Evolutionary conservation across 2,113 vertebrate species (phyloP).

Genomic region (Microcebus griseorufus): DNA sequence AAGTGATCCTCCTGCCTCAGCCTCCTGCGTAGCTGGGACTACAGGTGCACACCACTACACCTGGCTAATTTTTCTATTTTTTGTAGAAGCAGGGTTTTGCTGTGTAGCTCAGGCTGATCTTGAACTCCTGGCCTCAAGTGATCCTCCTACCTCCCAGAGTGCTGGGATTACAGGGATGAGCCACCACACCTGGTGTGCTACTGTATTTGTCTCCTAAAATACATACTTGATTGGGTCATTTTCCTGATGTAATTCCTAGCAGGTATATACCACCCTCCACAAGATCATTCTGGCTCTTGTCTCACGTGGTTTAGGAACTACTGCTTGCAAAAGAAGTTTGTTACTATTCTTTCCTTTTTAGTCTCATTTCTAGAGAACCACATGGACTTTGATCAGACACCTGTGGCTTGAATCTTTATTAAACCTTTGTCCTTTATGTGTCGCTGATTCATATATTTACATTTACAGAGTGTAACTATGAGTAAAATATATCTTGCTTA

Average conservation of each 20-base stretch:
- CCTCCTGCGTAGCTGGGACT: too few species aligned
- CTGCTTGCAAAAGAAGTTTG: background rate
- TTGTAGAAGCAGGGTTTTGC: too few species aligned
- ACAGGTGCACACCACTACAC: too few species aligned
- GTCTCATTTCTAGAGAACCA: background rate
- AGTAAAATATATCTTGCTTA: background rate
- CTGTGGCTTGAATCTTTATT: background rate
- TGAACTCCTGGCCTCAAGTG: too few species aligned
- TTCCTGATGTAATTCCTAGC: background rate
- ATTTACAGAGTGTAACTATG: background rate
- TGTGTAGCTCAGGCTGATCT: too few species aligned
- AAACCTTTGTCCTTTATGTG: too few species aligned
- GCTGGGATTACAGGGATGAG: too few species aligned
- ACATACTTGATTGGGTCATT: background rate
- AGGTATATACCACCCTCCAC: rapidly evolving
- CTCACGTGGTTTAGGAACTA: background rate
- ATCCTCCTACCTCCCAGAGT: too few species aligned
- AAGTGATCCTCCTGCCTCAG: too few species aligned
- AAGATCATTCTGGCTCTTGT: too few species aligned
- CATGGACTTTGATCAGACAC: background rate
- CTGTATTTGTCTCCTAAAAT: background rate
- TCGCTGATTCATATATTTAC: background rate
- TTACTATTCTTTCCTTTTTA: background rate
- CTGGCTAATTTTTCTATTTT: too few species aligned
- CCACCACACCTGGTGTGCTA: background rate